Percentiles rank a stretch among this genome's conserved stretches.
phyloP scores from a whole-genome alignment of 2,797 vertebrate species.

The Rhinella marina region DNA sequence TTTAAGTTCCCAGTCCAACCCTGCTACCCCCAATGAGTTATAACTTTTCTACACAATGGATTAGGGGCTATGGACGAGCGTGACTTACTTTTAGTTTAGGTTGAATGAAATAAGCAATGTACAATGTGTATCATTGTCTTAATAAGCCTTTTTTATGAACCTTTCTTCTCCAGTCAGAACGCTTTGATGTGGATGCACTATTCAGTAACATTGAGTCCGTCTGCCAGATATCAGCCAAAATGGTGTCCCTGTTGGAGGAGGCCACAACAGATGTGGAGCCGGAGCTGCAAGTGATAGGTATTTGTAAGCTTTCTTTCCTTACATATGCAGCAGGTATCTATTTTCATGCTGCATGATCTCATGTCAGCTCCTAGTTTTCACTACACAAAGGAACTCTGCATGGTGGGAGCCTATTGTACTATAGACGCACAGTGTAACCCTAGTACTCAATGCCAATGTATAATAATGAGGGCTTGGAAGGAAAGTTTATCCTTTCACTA shows the following conservation, averaged over 20 bases:
- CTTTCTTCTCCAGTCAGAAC: constrained; percentile 77
- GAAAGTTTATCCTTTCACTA: neutral
- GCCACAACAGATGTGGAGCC: constrained; percentile 85
- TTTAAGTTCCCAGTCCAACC: too few relatives aligned
- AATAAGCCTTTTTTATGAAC: neutral
- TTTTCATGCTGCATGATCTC: neutral
- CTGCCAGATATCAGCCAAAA: constrained; percentile 85
- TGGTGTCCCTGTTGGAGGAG: constrained; percentile 85
- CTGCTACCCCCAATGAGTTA: neutral
- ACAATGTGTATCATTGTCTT: neutral
- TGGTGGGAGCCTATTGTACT: neutral
- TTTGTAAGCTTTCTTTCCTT: constrained; percentile 35
- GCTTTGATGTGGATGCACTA: constrained; percentile 87
- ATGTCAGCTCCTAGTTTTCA: neutral
- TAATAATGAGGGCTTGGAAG: neutral
- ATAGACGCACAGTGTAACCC: neutral
- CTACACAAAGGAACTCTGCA: constrained; percentile 5
- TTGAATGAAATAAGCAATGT: neutral
- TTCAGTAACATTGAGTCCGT: constrained; percentile 96
- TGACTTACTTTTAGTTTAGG: neutral
- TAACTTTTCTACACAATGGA: neutral
- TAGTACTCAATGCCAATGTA: constrained; percentile 15
- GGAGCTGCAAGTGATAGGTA: constrained; percentile 88
- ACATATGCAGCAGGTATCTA: neutral
- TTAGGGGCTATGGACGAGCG: neutral